Evolutionary conservation across 2,888 invertebrate species (phyloP), one percentile per base, ranked within the genome.

Genomic region (Lycia hirtaria): DNA sequence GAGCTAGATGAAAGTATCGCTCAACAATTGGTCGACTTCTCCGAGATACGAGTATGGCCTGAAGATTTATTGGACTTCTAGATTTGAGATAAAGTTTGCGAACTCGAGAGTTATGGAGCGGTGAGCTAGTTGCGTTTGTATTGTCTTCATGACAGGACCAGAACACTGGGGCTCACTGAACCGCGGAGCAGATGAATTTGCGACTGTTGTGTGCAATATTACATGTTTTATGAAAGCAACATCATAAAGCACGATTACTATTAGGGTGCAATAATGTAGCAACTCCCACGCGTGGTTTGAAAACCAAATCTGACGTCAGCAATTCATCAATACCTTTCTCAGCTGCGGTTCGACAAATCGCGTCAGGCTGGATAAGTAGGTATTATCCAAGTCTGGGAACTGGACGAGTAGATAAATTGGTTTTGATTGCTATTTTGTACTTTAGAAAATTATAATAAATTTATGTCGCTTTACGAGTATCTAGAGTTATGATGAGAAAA

Each of bases 1-100:
- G 74, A 81, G 72, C 74, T 79, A 67, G 65, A 77, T 80, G 78
- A 84, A 80, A 81, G 45, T 68, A 56, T 41, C 47, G 44, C 49
- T 53, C 53, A 63, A 54, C 56, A 59, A 56, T 59, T 61, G 55
- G 41, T 53, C 55, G 32, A 47, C 20, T 50, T 60, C 47, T 54
- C 47, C 60, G 52, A 45, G 45, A 62, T 55, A n/a, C n/a, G n/a
- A n/a, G n/a, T n/a, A 43, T 53, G 57, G 52, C 10, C 20, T 24
- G 30, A 48, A 58, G 57, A 58, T 58, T 58, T 58, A 58, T 58
- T 48, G 43, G 52, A 48, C 52, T 43, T 73, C 71, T 37, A 62
- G 54, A 48, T 60, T 28, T 44, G 28, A 55, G 57, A 60, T 53
- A 45, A 55, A 58, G 48, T 58, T 58, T 43, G 57, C 43, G 54